Evolutionary conservation across 2,113 vertebrate species (phyloP), one percentile per base, ranked within the genome.

Genomic region (Tylochromis polylepis): DNA sequence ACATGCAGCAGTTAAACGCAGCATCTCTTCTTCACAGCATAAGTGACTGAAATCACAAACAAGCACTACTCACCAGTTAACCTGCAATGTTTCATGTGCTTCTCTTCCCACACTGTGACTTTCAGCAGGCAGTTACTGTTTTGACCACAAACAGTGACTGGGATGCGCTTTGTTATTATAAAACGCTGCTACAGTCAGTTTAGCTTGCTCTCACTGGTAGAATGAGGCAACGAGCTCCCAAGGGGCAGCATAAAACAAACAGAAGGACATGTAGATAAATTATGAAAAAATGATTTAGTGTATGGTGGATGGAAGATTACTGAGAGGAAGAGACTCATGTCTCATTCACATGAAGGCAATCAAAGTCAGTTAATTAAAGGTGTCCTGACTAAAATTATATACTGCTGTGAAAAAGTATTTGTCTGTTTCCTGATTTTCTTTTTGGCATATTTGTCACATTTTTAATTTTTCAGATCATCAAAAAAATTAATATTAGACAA

Each of bases 171-270:
- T 24, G 55, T 29, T 89, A 72, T 75, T 84, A 27, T 49, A 62
- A 86, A 53, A 62, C 20, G 55, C 65, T 49, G 79, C 56, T 36
- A 34, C 67, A 65, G 27, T 57, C 72, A 70, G 56, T 59, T 27
- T 38, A 16, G 43, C 16, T 43, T 72, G 65, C 82, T 86, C 83
- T 90, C 59, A 79, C 84, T 83, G 72, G 49, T 70, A 78, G 80
- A 79, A 67, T 59, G 56, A 85, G 41, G 79, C 82, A 79, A 62
- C 36, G 57, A 88, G 57, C 62, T 87, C 81, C 81, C 10, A 22
- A 82, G 58, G 72, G 89, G 87, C 59, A 3, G 18, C 11, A 70
- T 29, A 60, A 85, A 79, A 88, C 85, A 88, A 89, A 91, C 85
- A 94, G 11, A 75, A 12, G n/a, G n/a, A 49, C 59, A 27, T 56